Base-by-base conservation (phyloP, 2,113 vertebrate genomes). In the Patagioenas fasciata region DNA sequence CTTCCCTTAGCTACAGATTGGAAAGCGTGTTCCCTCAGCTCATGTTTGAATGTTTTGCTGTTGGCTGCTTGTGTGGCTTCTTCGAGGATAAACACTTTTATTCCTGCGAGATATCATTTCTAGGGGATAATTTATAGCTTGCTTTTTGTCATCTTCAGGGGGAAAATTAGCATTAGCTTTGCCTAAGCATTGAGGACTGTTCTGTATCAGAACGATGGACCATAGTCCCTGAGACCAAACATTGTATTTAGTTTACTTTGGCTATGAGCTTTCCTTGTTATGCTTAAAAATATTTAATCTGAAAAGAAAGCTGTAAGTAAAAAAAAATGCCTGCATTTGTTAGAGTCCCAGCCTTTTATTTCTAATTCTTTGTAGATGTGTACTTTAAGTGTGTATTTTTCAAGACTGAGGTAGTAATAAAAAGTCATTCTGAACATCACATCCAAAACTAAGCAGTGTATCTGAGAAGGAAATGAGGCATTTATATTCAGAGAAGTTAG, bases 1-100 rank as follows among this genome's bases (percentile, higher is more conserved):
- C 9, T 67, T 95, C 11, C 15, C 60, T 72, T 89, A 80, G 48
- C 32, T 17, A n/a, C 48, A 65, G 72, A 61, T 42, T 89, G 79
- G 79, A 94, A 96, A 92, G 82, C 78, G 61, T 73, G 80, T 36
- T 96, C 70, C 80, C 61, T 81, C 36, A 92, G 69, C 32, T 96
- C 48, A 66, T 47, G 48, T 61, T 84, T 64, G 26, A 67, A 71
- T 3, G 1, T 91, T 90, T 95, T 75, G 16, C 31, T 88, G 6
- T 80, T 82, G 79, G 28, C 85, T 94, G 56, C 31, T 71, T 91
- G 29, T 60, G 21, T 88, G 90, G 69, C 38, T 85, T 85, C 29
- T 61, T 88, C 81, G 80, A 73, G 32, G 23, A 78, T 32, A 62
- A 93, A 62, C 47, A 80, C 51, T 64, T 79, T 12, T 21, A 14